Conservation (phyloP, 2,888 invertebrate species). For the Tetrapedia diversipes region DNA sequence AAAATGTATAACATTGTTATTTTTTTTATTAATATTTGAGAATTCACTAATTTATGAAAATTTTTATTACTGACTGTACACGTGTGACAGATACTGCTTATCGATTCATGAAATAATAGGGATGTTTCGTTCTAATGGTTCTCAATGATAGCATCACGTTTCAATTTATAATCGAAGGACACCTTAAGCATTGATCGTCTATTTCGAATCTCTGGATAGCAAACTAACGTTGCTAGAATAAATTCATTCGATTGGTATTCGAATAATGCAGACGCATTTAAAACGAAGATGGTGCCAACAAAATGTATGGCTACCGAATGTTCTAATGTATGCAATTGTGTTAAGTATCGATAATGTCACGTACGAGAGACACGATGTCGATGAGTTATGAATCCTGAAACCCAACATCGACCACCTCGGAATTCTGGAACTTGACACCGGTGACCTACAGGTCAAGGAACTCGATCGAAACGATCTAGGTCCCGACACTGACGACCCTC, state of each 20-base stretch:
- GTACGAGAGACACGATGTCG: neutral
- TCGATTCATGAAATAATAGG: neutral
- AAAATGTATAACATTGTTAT: no score
- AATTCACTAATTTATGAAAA: no score
- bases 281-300: neutral
- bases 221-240: neutral
- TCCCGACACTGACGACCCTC: neutral
- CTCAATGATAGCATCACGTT: neutral
- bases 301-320: neutral
- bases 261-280: neutral
- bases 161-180: neutral
- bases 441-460: slow-evolving; percentile 6
- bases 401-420: slow-evolving; percentile 9
- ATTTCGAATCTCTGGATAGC: no score
- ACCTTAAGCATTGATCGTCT: no score
- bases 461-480: neutral
- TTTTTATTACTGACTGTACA: no score
- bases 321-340: slow-evolving; percentile 1
- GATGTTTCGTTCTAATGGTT: neutral
- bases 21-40: no score
- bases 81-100: slow-evolving; percentile 3
- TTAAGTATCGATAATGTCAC: slow-evolving; percentile 4
- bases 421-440: neutral
- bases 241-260: neutral
- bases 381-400: slow-evolving; percentile 3